Base-by-base conservation (phyloP, 2,113 vertebrate genomes). In the Hemichromis elongatus region DNA sequence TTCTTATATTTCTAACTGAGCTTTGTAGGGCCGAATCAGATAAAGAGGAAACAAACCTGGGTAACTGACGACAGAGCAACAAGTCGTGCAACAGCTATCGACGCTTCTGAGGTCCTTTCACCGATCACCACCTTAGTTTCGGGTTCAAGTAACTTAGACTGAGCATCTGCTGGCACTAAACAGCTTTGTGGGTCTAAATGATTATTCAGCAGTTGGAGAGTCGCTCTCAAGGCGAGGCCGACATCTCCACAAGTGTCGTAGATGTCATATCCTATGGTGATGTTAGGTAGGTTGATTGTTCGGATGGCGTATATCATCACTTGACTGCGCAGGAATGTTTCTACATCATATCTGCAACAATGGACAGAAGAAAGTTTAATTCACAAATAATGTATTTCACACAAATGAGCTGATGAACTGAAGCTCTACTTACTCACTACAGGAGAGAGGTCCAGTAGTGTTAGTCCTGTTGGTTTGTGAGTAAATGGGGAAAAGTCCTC, bases 161-260 rank as follows among this genome's bases (percentile, higher is more conserved):
- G 61, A 8, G 19, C 59, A 37, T 66, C 87, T 70, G 2, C 2
- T 10, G 88, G 81, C 12, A 28, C 30, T n/a, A 55, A 50, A 82
- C 83, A 93, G 11, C 59, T 63, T 14, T 52, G 1, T 1, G 57
- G 14, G 9, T 85, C 78, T 10, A 70, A 83, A 2, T 79, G 50
- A 30, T 24, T 50, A 47, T 75, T 75, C 79, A 94, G 45, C 26
- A 96, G 54, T 50, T 86, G 73, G 5, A 95, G 88, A 1, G 90
- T 61, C 1, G 82, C 89, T 40, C n/a, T 80, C 50, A 92, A 40
- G 47, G 94, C 90, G 2, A 89, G 35, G 37, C 61, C 40, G 0
- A 92, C 91, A 79, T 95, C 91, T 16, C 40, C 86, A 57, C 95
- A 95, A 6, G 93, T 96, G 87, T 95, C 94, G 54, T 94, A 92